Evolutionary conservation across 1,140 invertebrate species (phyloP).

Genomic region (Cydia splendana): DNA sequence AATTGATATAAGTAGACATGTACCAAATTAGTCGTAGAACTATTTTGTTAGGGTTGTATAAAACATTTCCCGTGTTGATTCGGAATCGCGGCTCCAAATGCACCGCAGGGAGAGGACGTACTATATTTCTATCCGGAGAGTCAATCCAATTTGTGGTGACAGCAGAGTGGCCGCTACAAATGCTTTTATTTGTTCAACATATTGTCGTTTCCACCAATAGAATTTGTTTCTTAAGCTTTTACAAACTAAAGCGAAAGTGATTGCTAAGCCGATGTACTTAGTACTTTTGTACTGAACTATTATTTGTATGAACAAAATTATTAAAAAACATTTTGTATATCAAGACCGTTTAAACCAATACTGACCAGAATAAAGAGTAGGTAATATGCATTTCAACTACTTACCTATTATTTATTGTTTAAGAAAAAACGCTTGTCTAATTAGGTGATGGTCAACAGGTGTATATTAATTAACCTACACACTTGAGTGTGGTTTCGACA

Average conservation of each 20-base stretch:
- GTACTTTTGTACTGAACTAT: too few species aligned
- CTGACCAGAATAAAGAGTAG: too few species aligned
- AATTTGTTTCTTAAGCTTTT: not conserved
- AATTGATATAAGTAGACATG: not conserved
- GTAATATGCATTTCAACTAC: too few species aligned
- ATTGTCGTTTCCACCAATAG: conserved; percentile 33
- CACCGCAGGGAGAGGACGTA: conserved; percentile 42
- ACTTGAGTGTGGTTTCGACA: not conserved
- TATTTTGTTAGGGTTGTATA: conserved; percentile 12
- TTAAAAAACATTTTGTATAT: too few species aligned
- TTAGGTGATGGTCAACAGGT: too few species aligned
- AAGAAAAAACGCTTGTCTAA: too few species aligned
- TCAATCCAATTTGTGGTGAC: conserved; percentile 62
- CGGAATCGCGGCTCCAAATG: conserved; percentile 40
- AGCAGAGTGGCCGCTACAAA: conserved; percentile 50
- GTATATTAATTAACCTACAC: too few species aligned
- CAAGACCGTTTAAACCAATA: too few species aligned
- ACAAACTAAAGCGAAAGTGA: not conserved
- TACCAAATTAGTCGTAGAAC: not conserved
- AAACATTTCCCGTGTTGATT: conserved; percentile 10
- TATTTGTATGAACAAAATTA: too few species aligned
- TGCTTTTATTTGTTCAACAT: conserved; percentile 56
- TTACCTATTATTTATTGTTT: too few species aligned
- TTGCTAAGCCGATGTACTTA: not conserved
- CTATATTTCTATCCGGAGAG: conserved; percentile 51